These are phyloP conservation scores for Trematocara zebra DNA, from an alignment of 2,113 vertebrate species.

Conservation along the genomic window DNA sequence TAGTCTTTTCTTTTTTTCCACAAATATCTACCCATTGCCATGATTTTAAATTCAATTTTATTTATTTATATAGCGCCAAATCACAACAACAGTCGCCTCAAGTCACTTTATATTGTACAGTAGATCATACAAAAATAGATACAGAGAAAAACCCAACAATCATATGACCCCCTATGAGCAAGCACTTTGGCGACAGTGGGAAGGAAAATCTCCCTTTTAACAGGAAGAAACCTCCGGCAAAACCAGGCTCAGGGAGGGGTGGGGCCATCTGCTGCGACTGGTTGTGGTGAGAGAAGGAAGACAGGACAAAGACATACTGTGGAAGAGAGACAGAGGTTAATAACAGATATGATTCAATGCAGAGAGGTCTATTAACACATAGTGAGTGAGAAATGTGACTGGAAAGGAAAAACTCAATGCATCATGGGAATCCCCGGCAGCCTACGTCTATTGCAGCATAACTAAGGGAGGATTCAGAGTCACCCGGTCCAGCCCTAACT, in stretches of 20 bases:
- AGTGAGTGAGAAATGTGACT: background rate
- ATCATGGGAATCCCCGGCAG: background rate
- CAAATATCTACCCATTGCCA: conserved; percentile 11
- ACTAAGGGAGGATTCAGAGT: too few species aligned
- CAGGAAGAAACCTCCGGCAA: fast-evolving
- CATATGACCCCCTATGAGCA: background rate
- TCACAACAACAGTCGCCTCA: background rate
- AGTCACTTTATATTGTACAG: background rate
- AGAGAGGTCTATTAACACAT: fast-evolving
- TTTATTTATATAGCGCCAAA: background rate
- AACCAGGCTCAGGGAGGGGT: background rate
- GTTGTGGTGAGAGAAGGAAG: background rate
- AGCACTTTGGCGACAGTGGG: background rate
- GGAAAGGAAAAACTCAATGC: background rate
- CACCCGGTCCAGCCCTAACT: too few species aligned
- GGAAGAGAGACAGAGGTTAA: background rate
- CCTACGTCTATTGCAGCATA: background rate
- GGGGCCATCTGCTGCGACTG: background rate
- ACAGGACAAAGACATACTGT: background rate
- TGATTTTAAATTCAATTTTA: background rate
- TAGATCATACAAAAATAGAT: background rate
- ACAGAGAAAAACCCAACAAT: background rate
- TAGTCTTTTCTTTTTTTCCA: background rate
- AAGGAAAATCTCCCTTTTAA: background rate
- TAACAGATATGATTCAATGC: background rate